A percentile compares a stretch with the other conserved stretches of the same genome.
Conservation (phyloP, 2,888 invertebrate species). For the Cheilosia pagana region DNA sequence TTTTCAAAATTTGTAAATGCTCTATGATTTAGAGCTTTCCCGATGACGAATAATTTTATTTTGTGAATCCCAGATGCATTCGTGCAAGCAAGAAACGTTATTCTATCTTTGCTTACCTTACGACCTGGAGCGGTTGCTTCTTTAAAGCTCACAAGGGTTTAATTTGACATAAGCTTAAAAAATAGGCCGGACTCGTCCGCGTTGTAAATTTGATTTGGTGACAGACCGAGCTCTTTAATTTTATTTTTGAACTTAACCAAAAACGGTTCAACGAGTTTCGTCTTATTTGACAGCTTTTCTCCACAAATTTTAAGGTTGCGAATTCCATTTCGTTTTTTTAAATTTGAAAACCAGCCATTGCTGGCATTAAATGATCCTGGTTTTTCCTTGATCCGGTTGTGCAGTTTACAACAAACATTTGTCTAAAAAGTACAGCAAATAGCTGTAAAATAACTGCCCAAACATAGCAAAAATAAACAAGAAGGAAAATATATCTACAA, state of each 20-base stretch:
- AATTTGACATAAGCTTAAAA: constrained; percentile 18
- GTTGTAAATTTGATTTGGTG: constrained; percentile 22
- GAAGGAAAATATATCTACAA: no score
- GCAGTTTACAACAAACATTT: no score
- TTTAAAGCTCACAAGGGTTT: constrained; percentile 11
- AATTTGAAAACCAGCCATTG: no score
- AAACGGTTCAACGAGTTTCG: constrained; percentile 29
- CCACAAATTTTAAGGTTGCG: constrained; percentile 20
- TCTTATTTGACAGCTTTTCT: constrained; percentile 9
- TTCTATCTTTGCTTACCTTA: no score
- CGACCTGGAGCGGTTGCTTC: constrained; percentile 7
- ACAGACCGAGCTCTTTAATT: constrained; percentile 22
- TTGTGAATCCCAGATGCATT: background rate
- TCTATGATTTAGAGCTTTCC: background rate
- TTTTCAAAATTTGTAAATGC: constrained; percentile 6
- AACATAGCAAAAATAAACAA: no score
- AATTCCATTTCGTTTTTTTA: constrained; percentile 15
- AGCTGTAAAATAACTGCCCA: no score
- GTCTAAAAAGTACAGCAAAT: no score
- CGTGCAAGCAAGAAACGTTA: background rate
- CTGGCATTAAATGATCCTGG: no score
- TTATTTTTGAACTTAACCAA: constrained; percentile 14
- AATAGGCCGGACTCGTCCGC: constrained; percentile 16
- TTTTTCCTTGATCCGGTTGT: no score
- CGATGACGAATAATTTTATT: background rate